Base-by-base conservation (phyloP, 2,113 vertebrate genomes). In the Hemiscyllium ocellatum region DNA sequence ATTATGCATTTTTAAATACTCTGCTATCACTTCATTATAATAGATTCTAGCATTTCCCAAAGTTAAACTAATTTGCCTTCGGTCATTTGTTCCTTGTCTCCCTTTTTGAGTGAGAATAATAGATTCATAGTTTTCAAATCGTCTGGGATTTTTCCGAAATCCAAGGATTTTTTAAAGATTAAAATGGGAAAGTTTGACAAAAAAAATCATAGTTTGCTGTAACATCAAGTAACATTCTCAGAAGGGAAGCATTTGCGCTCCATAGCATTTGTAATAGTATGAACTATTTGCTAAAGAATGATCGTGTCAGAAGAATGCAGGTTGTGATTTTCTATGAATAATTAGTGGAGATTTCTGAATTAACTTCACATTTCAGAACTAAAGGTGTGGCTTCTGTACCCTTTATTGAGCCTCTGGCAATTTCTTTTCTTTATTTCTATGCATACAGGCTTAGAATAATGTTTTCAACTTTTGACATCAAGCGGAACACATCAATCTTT, bases 321-420 rank as follows among this genome's bases (percentile, higher is more conserved):
- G 87, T 90, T 20, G 80, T 22, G 89, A 66, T 61, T 37, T 66
- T 66, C 89, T 37, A 37, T 91, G n/a, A 83, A 91, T 91, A 91
- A 91, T 66, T 65, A 65, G 29, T 65, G 26, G 12, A 65, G 87
- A 65, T 17, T 90, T 91, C 5, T 33, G 65, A 91, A 65, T 22
- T 3, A 22, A 61, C 89, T 93, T 66, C 89, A 93, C 2, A 66
- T 65, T 91, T n/a, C 66, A 42, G 56, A 93, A 20, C 89, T 66
- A 68, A 65, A 93, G 89, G 65, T 10, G 61, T 68, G 89, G 2
- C 37, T 93, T 90, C 17, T 93, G 33, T 68, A 93, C 61, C 15
- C 66, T 65, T 66, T 93, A 65, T 66, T 66, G 66, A 37, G 17
- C 61, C 89, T 66, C n/a, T n/a, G 89, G 61, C 19, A 66, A 37